Conservation (phyloP, 64 coral and sea anemone species). For the Anthopleura sola region DNA sequence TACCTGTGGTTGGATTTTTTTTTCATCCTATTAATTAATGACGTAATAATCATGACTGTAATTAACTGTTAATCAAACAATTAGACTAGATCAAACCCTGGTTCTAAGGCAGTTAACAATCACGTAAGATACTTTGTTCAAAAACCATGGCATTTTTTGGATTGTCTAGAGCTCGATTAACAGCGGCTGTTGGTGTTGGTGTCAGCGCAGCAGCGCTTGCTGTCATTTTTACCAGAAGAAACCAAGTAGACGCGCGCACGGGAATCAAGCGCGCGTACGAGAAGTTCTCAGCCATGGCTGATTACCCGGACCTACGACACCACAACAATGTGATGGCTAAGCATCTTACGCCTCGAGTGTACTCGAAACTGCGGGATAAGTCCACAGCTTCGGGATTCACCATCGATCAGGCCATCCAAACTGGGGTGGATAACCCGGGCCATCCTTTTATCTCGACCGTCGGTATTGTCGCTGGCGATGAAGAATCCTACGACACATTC, state of each 20-base stretch:
- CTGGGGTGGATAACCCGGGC: conserved; percentile 92
- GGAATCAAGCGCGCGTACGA: conserved; percentile 36
- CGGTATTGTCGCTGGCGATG: conserved; percentile 83
- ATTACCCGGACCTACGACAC: conserved; percentile 77
- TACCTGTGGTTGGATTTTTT: neutral
- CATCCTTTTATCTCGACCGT: conserved; percentile 91
- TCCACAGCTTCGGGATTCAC: conserved; percentile 68
- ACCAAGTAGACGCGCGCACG: conserved; percentile 39
- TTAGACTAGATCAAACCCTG: neutral
- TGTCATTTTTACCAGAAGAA: conserved; percentile 15
- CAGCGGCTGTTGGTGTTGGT: conserved; percentile 31
- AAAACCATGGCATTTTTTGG: conserved; percentile 42
- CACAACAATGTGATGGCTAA: conserved; percentile 95
- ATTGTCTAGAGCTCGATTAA: conserved; percentile 40
- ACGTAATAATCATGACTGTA: neutral
- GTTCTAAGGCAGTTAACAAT: neutral
- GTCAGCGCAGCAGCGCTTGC: conserved; percentile 55
- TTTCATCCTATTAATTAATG: neutral
- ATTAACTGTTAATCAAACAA: neutral
- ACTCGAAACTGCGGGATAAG: conserved; percentile 81
- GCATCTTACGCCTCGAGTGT: conserved; percentile 79
- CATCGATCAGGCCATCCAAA: conserved; percentile 80
- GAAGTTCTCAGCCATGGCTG: conserved; percentile 69
- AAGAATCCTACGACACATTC: conserved; percentile 94
- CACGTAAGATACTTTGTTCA: neutral